phyloP scores from a whole-genome alignment of 2,113 vertebrate species.

The Copsychus sechellarum region DNA sequence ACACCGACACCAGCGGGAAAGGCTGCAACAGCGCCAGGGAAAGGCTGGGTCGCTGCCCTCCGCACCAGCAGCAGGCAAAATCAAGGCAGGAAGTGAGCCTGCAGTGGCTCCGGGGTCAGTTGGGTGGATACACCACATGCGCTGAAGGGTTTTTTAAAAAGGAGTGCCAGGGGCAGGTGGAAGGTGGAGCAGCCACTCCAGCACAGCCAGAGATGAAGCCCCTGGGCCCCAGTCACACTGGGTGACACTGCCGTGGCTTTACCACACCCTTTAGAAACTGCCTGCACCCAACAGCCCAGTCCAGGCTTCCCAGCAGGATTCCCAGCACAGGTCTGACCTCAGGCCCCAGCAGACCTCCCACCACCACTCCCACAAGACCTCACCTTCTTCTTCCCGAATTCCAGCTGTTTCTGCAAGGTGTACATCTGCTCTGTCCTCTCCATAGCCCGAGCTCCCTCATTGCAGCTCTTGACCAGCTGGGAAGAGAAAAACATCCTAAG shows the following conservation, averaged over 20 bases:
- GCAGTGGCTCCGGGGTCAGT: accelerated
- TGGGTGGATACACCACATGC: accelerated
- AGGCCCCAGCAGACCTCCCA: background rate
- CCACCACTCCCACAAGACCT: background rate
- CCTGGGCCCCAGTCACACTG: background rate
- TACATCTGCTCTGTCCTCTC: constrained; percentile 94
- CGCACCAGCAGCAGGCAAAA: background rate
- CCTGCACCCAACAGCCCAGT: background rate
- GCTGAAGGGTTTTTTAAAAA: background rate
- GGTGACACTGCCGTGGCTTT: background rate
- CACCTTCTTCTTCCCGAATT: constrained; percentile 95
- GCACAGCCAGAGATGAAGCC: background rate
- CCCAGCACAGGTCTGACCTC: background rate
- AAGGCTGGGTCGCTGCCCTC: accelerated
- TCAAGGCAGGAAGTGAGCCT: background rate
- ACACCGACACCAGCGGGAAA: constrained; percentile 86
- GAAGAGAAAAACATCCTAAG: background rate
- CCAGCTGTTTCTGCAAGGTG: constrained; percentile 92
- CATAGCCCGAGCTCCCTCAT: constrained; percentile 90
- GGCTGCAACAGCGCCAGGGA: constrained; percentile 47
- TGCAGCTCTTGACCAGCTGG: constrained; percentile 90
- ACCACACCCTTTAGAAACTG: background rate
- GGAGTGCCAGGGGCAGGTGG: accelerated
- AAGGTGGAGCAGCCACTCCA: accelerated
- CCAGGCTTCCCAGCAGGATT: background rate